Evolutionary conservation across 2,113 vertebrate species (phyloP), one percentile per base, ranked within the genome.

Genomic region (Oreochromis spilurus): DNA sequence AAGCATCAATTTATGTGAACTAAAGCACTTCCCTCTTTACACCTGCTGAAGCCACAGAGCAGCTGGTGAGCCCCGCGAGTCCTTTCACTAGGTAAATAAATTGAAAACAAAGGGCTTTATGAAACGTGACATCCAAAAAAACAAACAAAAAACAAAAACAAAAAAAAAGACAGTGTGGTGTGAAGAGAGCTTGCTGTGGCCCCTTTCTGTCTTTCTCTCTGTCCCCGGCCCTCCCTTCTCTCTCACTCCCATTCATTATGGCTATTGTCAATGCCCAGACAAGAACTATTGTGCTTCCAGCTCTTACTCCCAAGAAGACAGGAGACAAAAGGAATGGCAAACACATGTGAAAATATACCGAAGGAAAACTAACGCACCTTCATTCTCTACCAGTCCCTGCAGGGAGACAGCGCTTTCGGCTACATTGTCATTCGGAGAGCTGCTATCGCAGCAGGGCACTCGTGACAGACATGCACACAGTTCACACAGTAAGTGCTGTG

Each of bases 241-340:
- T 79, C 87, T 55, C 91, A 2, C 79, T 50, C 72, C 83, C 87
- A 90, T 93, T 94, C 95, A 95, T 94, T 67, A 84, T 21, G 87
- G 80, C 88, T 81, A 93, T 93, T 96, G 95, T 96, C 67, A 79
- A 54, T 58, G 83, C 85, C 78, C 79, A 94, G 95, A 95, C 95
- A 94, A 93, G 87, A 62, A 83, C 93, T 89, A 95, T 95, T 95
- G 95, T 95, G 87, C 81, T 83, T 58, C 62, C 88, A 91, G 89
- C 91, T 84, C 92, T 91, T 83, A 90, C 85, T 92, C 87, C 70
- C 86, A 82, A 60, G 86, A 87, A 92, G 85, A 89, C 78, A 82
- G 4, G 12, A 79, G 50, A 88, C 86, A 80, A 90, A 87, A 85
- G 60, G 65, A 86, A 81, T 10, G 26, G 31, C 70, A 50, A 24